These are phyloP conservation scores for Ectropis crepuscularia DNA, from an alignment of 2,888 invertebrate genomes.

Conservation along the genomic window DNA sequence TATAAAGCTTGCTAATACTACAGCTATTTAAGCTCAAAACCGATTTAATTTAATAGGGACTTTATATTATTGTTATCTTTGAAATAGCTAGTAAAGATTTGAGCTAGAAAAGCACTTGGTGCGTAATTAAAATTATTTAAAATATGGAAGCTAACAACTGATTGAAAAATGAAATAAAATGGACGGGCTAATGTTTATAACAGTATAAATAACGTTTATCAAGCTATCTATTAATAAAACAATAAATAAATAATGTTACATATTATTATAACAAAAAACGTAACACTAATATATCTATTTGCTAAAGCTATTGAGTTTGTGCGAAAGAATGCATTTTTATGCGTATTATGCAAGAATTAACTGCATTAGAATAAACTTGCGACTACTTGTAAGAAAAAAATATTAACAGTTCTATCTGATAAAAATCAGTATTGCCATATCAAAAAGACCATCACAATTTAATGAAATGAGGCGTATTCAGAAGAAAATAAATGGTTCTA, in stretches of 20 bases:
- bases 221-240: constrained; percentile 7
- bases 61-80: constrained; percentile 33
- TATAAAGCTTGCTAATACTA: constrained; percentile 54
- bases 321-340: constrained; percentile 40
- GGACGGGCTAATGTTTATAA: constrained; percentile 37
- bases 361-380: constrained; percentile 12
- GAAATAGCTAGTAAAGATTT: constrained; percentile 19
- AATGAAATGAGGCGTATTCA: constrained; percentile 19
- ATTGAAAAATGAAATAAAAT: constrained; percentile 17
- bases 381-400: constrained; percentile 19
- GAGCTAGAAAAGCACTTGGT: constrained; percentile 36
- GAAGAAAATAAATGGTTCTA: no score
- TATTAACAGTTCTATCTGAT: constrained; percentile 24
- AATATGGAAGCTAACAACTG: constrained; percentile 6
- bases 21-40: constrained; percentile 51
- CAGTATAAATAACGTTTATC: constrained; percentile 6
- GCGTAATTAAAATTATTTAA: constrained; percentile 17
- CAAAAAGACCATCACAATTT: constrained; percentile 36
- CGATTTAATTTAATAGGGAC: constrained; percentile 42
- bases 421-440: constrained; percentile 31
- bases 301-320: constrained; percentile 36
- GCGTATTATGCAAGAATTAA: constrained; percentile 25
- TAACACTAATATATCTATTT: constrained; percentile 16
- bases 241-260: constrained; percentile 15
- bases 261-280: constrained; percentile 1